phyloP scores from a whole-genome alignment of 35 echinoderm and acorn worm species.

The Acanthaster planci region DNA sequence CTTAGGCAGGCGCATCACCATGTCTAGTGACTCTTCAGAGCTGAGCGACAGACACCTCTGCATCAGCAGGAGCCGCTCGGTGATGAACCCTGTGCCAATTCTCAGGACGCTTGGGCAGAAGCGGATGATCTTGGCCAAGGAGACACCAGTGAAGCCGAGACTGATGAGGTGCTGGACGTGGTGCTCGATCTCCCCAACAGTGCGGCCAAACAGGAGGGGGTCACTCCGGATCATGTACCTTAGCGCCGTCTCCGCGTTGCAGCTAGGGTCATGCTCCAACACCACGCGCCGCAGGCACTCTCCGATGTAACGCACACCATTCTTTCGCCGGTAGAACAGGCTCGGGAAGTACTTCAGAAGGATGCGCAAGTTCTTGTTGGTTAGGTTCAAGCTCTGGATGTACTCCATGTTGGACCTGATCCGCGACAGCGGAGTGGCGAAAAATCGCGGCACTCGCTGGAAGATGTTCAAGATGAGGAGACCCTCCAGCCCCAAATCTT shows the following conservation, averaged over 20 bases:
- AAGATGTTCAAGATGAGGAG: conserved; percentile 56
- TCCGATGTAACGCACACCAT: conserved; percentile 40
- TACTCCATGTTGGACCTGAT: conserved; percentile 54
- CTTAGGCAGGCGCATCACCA: conserved; percentile 45
- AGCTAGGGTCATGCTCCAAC: conserved; percentile 45
- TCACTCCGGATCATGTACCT: conserved; percentile 65
- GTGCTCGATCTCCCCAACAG: conserved; percentile 48
- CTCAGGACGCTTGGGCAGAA: conserved; percentile 70
- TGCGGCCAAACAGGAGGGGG: conserved; percentile 46
- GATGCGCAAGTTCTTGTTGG: conserved; percentile 54
- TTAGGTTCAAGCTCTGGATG: conserved; percentile 49
- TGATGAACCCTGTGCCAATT: conserved; percentile 70
- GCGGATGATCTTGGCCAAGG: conserved; percentile 59
- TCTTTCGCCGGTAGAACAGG: conserved; percentile 61
- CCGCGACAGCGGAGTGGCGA: conserved; percentile 30
- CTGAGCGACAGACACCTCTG: conserved; percentile 38
- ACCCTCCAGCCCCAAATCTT: conserved; percentile 33
- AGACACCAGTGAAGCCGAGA: conserved; percentile 42
- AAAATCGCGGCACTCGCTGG: conserved; percentile 63
- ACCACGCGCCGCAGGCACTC: conserved; percentile 41
- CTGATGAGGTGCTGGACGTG: conserved; percentile 45
- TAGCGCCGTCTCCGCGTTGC: conserved; percentile 22
- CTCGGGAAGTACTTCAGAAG: conserved; percentile 59
- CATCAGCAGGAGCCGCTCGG: conserved; percentile 30
- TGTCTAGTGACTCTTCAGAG: conserved; percentile 3